Conservation (phyloP, 2,888 invertebrate genomes). For the Congeria kusceri region DNA sequence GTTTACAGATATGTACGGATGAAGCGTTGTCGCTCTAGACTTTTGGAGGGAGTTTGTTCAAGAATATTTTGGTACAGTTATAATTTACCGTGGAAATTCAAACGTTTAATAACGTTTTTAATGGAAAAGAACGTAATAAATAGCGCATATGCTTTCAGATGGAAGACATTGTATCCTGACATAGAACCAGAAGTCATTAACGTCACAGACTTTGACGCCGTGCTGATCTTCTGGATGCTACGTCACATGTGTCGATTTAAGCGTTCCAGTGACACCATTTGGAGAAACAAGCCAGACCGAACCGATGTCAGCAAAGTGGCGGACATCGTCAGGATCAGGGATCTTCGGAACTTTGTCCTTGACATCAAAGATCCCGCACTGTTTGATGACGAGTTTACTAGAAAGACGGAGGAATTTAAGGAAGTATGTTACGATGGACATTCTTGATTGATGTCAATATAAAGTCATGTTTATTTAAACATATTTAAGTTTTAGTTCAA, state of each 20-base stretch:
- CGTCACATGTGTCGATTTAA: slow-evolving; percentile 32
- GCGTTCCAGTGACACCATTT: slow-evolving; percentile 25
- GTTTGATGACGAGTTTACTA: slow-evolving; percentile 25
- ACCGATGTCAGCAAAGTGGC: slow-evolving; percentile 23
- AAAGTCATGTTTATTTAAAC: too few species aligned
- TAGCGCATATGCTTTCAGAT: slow-evolving; percentile 7
- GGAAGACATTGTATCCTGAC: slow-evolving; percentile 24
- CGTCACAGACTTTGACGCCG: slow-evolving; percentile 8
- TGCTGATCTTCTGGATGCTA: slow-evolving; percentile 29
- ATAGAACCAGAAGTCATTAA: background rate
- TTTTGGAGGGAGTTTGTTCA: too few species aligned
- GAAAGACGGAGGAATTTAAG: slow-evolving; percentile 25
- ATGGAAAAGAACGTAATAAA: too few species aligned
- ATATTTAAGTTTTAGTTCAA: too few species aligned
- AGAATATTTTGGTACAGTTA: too few species aligned
- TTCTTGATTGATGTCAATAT: too few species aligned
- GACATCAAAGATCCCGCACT: slow-evolving; percentile 18
- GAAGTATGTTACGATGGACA: background rate
- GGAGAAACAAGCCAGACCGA: slow-evolving; percentile 29
- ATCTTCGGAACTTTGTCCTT: slow-evolving; percentile 24
- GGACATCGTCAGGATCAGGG: slow-evolving; percentile 34
- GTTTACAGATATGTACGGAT: too few species aligned
- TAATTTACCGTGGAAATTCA: too few species aligned
- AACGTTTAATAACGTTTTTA: too few species aligned
- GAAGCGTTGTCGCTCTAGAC: too few species aligned